A percentile compares a stretch with the other conserved stretches of the same genome.
Conservation (phyloP, 2,797 vertebrate genomes). For the Chaetodon trifasciatus region DNA sequence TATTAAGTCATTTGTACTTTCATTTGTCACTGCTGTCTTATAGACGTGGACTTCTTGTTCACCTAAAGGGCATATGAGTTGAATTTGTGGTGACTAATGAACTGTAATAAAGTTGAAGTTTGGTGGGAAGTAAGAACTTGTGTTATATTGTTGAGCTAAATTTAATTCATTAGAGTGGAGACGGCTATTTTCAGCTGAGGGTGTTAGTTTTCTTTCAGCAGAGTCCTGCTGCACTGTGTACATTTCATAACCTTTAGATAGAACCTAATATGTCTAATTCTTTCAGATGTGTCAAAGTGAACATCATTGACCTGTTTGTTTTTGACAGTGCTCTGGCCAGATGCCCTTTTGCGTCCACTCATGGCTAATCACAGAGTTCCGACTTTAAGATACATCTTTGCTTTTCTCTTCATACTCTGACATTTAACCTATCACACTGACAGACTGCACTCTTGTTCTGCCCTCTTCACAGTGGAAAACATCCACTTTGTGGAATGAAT, state of each 20-base stretch:
- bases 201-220: constrained; percentile 20
- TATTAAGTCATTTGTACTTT: constrained; percentile 58
- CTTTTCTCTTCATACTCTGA: constrained; percentile 40
- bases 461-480: constrained; percentile 13
- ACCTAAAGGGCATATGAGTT: constrained; percentile 37
- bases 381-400: constrained; percentile 20
- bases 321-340: constrained; percentile 48
- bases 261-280: constrained; percentile 31
- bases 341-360: constrained; percentile 66
- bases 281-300: constrained; percentile 44
- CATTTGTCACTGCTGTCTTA: constrained; percentile 49
- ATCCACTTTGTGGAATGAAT: background rate
- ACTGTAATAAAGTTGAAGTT: constrained; percentile 47
- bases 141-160: constrained; percentile 29
- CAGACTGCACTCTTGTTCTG: constrained; percentile 12
- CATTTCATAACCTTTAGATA: constrained; percentile 61
- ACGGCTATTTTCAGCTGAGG: constrained; percentile 19
- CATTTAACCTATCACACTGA: constrained; percentile 57
- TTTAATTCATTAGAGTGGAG: constrained; percentile 28
- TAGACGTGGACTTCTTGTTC: constrained; percentile 33
- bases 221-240: background rate
- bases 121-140: constrained; percentile 10
- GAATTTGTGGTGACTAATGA: constrained; percentile 53
- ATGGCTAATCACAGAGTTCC: constrained; percentile 28
- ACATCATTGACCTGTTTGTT: constrained; percentile 49